Evolutionary conservation across 2,888 invertebrate genomes (phyloP), one percentile per base, ranked within the genome.

Genomic region (Loripinus fragilis): DNA sequence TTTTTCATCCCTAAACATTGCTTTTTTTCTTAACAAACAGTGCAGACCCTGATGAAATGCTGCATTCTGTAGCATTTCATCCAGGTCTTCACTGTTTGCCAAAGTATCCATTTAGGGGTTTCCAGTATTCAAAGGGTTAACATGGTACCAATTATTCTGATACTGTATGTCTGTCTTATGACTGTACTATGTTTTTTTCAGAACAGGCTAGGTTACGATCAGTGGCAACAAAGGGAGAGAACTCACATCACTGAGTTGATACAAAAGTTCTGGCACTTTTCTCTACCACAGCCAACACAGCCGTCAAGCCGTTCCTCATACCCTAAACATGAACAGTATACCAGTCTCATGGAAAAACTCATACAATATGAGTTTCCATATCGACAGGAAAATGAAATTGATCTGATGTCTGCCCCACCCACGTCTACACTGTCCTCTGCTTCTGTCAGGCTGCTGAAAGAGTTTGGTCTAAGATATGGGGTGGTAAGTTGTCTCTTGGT

Each of bases 401-500:
- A 85, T 45, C 80, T 87, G 33, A 74, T 77, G 1, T 80, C 80
- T 25, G 81, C 85, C 17, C 76, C 80, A 25, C 81, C 86, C n/a
- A 81, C 83, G 15, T 83, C 80, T 25, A 86, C 86, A 0, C 78
- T 90, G 70, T 90, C 91, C 0, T 88, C 90, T 23, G 90, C 90
- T 15, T 89, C 91, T 7, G 71, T 86, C 3, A 78, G 90, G 38
- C 87, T 91, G n/a, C 87, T 91, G 28, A 85, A 80, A 71, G 91
- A 91, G 67, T 91, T 91, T 85, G 90, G 89, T 10, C 85, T 91
- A 23, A 75, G 91, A 86, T 91, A 90, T 80, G 91, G 91, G 25
- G 86, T 91, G 72, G 91, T 91, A 80, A 87, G 90, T 79, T 20
- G n/a, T n/a, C n/a, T n/a, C n/a, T n/a, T n/a, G n/a, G n/a, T n/a